Evolutionary conservation across 2,797 vertebrate species (phyloP).

Genomic region (Characodon lateralis): DNA sequence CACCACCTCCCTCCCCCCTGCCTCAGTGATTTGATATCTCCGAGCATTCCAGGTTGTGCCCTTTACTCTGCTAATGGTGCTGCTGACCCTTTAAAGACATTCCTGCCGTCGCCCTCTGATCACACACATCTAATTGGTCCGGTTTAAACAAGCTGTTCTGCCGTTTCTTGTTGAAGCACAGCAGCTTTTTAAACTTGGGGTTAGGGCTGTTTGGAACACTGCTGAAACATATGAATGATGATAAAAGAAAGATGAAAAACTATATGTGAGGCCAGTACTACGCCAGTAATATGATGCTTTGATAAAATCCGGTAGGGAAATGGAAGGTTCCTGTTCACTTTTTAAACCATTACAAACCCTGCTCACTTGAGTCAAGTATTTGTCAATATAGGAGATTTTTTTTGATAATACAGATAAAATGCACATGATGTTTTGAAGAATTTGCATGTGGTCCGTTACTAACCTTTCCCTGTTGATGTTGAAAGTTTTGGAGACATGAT

Average conservation of each 20-base stretch:
- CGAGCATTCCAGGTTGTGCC: conserved; percentile 75
- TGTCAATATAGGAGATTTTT: conserved; percentile 7
- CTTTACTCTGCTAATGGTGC: conserved; percentile 74
- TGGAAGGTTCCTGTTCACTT: conserved; percentile 6
- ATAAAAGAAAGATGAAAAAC: conserved; percentile 23
- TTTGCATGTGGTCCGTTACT: background rate
- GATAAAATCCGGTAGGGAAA: conserved; percentile 42
- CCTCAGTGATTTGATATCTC: conserved; percentile 74
- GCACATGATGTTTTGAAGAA: background rate
- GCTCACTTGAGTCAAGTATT: conserved; percentile 10
- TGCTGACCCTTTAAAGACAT: conserved; percentile 69
- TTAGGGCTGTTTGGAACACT: conserved; percentile 5
- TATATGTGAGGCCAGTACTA: conserved; percentile 38
- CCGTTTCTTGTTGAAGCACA: conserved; percentile 12
- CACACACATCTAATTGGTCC: conserved; percentile 56
- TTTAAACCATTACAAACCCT: conserved; percentile 16
- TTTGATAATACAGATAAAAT: conserved; percentile 3
- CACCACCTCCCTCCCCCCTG: conserved; percentile 45
- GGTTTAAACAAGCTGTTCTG: conserved; percentile 50
- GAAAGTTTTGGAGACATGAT: background rate
- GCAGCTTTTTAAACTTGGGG: background rate
- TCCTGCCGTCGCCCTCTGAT: conserved; percentile 50
- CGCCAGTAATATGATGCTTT: conserved; percentile 38
- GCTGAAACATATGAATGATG: conserved; percentile 38
- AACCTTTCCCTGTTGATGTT: background rate